Base-by-base conservation (phyloP, 2,797 vertebrate genomes). In the Sebastes minor region DNA sequence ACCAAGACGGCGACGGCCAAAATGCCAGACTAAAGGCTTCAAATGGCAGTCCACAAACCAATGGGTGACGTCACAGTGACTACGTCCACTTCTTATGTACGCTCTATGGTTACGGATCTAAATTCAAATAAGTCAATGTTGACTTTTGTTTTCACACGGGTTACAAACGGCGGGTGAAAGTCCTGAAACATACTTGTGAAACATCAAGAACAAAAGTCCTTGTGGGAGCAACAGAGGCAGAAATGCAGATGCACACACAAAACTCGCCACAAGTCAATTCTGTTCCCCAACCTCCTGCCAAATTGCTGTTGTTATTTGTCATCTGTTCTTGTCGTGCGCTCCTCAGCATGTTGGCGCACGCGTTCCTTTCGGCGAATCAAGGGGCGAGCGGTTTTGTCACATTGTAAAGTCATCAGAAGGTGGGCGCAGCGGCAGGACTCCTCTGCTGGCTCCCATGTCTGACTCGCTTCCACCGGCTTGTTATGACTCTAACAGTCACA, bases 341-440 rank as follows among this genome's bases (percentile, higher is more conserved):
- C 78, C 52, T 46, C 27, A 2, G 76, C 68, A 1, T 59, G 79
- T 42, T 83, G 77, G 78, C 82, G 63, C 78, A n/a, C 66, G 2
- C 3, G n/a, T 71, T 59, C 52, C 18, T 70, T 65, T 57, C 57
- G 64, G 75, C 70, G 13, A 86, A 86, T 84, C 86, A 74, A 79
- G 82, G 72, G 72, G 76, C 14, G 76, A 82, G 84, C 22, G 80
- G 59, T 88, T 86, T 71, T 69, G 90, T 90, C 91, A 91, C 84
- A 73, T 91, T 95, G 93, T 91, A 94, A 95, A 95, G 91, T 89
- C 89, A 95, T 95, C 92, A 94, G 86, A 72, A 85, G 90, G 94
- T 91, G 93, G 93, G 92, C 82, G 92, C 90, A 80, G 81, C 87
- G 74, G 79, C 82, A 27, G 82, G 84, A 78, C 88, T 90, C 81